phyloP scores from a whole-genome alignment of 2,797 vertebrate genomes.

The Microhierax caerulescens region DNA sequence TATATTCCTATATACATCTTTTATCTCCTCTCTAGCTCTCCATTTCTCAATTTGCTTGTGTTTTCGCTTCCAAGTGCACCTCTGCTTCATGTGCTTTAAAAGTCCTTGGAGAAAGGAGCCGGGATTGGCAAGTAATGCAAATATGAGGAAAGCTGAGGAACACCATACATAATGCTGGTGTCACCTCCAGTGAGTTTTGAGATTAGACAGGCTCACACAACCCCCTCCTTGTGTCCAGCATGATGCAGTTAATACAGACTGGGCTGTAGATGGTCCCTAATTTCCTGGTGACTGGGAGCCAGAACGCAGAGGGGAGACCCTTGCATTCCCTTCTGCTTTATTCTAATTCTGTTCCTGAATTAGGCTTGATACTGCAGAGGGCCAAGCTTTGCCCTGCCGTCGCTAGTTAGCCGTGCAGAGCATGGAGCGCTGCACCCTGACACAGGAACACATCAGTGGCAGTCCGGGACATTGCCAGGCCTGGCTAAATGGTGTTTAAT shows the following conservation, averaged over 20 bases:
- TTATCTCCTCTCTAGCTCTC: neutral
- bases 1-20: neutral
- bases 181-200: neutral
- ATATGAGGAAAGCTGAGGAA: neutral
- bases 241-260: neutral
- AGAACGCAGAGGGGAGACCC: neutral
- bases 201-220: neutral
- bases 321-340: neutral
- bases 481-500: neutral
- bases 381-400: neutral
- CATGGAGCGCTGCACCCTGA: neutral
- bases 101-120: neutral
- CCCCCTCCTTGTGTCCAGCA: neutral
- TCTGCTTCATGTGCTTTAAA: neutral
- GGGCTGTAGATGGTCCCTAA: neutral
- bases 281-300: neutral
- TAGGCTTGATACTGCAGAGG: neutral
- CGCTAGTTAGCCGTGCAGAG: neutral
- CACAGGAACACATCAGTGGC: neutral
- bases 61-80: neutral
- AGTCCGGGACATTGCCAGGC: neutral
- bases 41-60: neutral
- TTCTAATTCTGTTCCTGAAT: neutral
- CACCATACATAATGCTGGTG: neutral
- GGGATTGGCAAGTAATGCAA: neutral